Base-by-base conservation (phyloP, 2,797 vertebrate species). In the Microctenopoma steveboyesi region DNA sequence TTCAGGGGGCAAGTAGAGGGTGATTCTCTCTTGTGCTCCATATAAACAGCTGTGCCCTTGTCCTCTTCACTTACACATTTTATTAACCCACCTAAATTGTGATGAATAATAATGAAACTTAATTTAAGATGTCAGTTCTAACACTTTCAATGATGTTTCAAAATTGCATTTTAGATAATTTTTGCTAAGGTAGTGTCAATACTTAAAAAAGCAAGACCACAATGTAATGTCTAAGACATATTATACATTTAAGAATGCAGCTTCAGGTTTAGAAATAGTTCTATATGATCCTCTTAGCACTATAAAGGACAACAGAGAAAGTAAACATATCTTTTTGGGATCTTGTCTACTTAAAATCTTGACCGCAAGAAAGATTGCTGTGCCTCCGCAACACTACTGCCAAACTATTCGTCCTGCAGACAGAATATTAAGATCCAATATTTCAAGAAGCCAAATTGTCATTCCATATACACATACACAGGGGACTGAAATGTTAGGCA, bases 11-110 rank as follows among this genome's bases (percentile, higher is more conserved):
- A 74, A 52, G 68, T 52, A 67, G 70, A 87, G 85, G 85, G 83
- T 84, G 85, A 78, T 75, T 79, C 48, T 78, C 66, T 69, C 72
- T 50, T 53, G 53, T 65, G 52, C 61, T 73, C 81, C 72, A 74
- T 37, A 85, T 55, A 28, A 87, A 88, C 86, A 90, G 85, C 88
- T 92, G 87, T 85, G 81, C n/a, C 83, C 84, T 82, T 79, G 81
- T 89, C 69, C 58, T 85, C 48, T 78, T 91, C 46, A 81, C 87
- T 75, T 48, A 68, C 45, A 73, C 2, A 9, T 69, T 88, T 84
- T 77, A 84, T 82, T 84, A 73, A 86, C 87, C 79, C 64, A 76
- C 15, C 79, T 85, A 40, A 71, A 64, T 56, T 72, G 68, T 35
- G 14, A 14, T 40, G 45, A n/a, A 70, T 56, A 46, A 37, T 59